Evolutionary conservation across 2,888 invertebrate species (phyloP).

Genomic region (Cerastis leucographa): DNA sequence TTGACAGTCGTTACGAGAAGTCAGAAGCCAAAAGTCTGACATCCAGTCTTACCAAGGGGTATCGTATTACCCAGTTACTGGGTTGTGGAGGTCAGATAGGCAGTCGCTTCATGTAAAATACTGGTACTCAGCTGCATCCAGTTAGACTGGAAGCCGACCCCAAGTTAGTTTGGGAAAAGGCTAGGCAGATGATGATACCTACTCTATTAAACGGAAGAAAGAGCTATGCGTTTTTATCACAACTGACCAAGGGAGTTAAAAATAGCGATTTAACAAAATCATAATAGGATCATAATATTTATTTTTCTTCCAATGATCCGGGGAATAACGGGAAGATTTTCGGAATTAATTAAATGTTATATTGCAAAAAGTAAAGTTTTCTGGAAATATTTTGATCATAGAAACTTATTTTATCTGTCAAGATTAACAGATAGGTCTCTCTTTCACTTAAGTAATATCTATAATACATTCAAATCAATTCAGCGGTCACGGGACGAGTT

Average conservation of each 20-base stretch:
- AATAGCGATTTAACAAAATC: not conserved
- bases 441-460: not conserved
- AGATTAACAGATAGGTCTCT: not conserved
- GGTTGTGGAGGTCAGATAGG: too few species aligned
- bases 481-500: slow-evolving; percentile 6
- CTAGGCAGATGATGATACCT: too few species aligned
- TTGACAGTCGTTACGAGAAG: too few species aligned
- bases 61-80: too few species aligned
- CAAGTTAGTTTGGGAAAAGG: too few species aligned
- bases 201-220: not conserved
- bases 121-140: too few species aligned
- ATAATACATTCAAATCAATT: slow-evolving; percentile 24
- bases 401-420: not conserved
- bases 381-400: not conserved
- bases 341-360: not conserved
- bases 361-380: not conserved
- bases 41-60: too few species aligned
- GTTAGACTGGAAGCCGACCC: too few species aligned
- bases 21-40: too few species aligned
- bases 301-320: too few species aligned
- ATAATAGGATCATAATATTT: not conserved
- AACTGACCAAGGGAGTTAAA: not conserved
- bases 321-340: not conserved
- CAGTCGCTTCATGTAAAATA: too few species aligned
- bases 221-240: not conserved